A percentile compares a stretch with the other conserved stretches of the same genome.
Evolutionary conservation across 2,113 vertebrate species (phyloP).

Genomic region (Sterna hirundo): DNA sequence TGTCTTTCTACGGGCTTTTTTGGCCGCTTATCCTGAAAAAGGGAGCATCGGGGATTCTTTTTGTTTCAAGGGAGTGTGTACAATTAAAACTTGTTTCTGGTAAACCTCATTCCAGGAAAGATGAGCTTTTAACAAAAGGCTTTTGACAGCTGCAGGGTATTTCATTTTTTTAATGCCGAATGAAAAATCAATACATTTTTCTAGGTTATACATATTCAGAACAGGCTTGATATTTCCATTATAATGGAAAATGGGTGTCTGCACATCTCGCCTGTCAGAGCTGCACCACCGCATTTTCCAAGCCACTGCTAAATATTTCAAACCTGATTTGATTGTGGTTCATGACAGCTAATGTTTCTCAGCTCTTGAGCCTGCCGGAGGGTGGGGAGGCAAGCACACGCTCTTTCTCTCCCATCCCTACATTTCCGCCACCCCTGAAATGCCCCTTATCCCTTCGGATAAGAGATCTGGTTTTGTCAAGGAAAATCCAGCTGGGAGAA

Average conservation of each 20-base stretch:
- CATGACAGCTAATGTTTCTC: conserved; percentile 88
- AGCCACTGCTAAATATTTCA: conserved; percentile 99
- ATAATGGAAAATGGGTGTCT: conserved; percentile 89
- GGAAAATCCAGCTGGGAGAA: not conserved
- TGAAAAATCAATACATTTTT: conserved; percentile 99
- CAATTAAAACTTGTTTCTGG: conserved; percentile 97
- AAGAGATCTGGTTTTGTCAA: conserved; percentile 32
- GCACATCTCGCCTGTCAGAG: conserved; percentile 92
- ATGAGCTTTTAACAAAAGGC: conserved; percentile 98
- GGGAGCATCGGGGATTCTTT: not conserved
- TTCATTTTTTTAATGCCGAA: conserved; percentile 90
- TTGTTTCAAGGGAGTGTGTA: conserved; percentile 79
- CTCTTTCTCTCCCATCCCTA: conserved; percentile 47
- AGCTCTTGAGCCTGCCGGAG: conserved; percentile 75
- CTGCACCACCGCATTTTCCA: conserved; percentile 93
- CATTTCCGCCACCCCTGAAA: conserved; percentile 25
- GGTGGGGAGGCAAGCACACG: conserved; percentile 37
- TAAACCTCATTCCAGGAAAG: conserved; percentile 88
- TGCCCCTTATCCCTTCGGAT: conserved; percentile 45
- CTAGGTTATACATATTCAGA: conserved; percentile 98
- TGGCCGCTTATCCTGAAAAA: conserved; percentile 26
- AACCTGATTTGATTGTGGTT: conserved; percentile 97
- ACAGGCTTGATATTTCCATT: conserved; percentile 88
- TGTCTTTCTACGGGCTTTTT: not conserved
- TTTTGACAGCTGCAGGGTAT: conserved; percentile 99